Percentiles rank a stretch among this genome's conserved stretches.
These are phyloP conservation scores for Lepidurus couesii DNA, from an alignment of 1,140 invertebrate species.

Conservation along the genomic window DNA sequence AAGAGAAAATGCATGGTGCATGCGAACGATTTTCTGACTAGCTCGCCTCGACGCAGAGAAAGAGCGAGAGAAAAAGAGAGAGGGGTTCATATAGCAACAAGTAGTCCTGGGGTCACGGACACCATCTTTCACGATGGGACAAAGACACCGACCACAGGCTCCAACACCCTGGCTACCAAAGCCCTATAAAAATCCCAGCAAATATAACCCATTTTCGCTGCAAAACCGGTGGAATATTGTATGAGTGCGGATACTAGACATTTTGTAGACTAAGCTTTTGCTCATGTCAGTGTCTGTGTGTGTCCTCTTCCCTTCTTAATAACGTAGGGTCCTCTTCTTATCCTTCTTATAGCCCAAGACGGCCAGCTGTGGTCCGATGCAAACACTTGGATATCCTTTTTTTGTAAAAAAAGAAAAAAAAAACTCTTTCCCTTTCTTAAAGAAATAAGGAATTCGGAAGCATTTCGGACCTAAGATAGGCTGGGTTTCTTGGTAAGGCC, in stretches of 20 bases:
- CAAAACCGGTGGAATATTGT: no score
- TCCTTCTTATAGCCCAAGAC: background rate
- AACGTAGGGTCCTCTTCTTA: background rate
- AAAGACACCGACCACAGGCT: slow-evolving; percentile 17
- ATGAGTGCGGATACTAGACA: no score
- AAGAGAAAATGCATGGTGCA: slow-evolving; percentile 9
- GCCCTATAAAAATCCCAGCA: slow-evolving; percentile 1
- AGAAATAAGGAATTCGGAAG: background rate
- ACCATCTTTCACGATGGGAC: slow-evolving; percentile 18
- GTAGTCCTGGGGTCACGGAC: slow-evolving; percentile 17
- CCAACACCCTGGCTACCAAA: background rate
- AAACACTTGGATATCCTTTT: background rate
- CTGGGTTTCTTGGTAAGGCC: no score
- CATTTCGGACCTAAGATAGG: background rate
- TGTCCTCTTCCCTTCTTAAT: background rate
- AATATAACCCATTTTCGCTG: background rate
- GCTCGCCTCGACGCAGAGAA: background rate
- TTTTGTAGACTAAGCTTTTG: no score
- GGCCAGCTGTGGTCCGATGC: slow-evolving; percentile 14
- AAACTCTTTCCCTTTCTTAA: background rate
- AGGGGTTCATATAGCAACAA: slow-evolving; percentile 16
- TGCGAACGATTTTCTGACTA: background rate
- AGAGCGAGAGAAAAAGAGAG: background rate
- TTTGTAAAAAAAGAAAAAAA: no score
- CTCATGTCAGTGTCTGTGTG: background rate